Percentiles rank a stretch among this genome's conserved stretches.
These are phyloP conservation scores for Slavum lentiscoides DNA, from an alignment of 2,888 invertebrate genomes.

Conservation along the genomic window DNA sequence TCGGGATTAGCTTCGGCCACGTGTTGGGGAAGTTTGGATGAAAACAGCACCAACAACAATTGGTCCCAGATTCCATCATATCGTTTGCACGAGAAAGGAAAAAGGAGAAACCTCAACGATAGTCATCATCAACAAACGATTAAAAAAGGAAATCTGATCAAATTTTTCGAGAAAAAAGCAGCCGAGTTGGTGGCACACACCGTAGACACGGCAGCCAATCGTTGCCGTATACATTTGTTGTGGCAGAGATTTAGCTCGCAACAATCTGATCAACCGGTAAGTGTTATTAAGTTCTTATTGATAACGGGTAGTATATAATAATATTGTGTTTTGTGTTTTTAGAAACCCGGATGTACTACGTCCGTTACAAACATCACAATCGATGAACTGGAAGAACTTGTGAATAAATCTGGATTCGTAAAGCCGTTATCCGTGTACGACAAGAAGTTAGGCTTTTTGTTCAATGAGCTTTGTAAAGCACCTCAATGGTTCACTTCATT, in stretches of 20 bases:
- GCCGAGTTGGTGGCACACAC: constrained; percentile 33
- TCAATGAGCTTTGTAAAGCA: constrained; percentile 3
- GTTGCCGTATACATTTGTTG: constrained; percentile 30
- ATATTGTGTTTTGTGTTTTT: neutral
- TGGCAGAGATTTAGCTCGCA: constrained; percentile 14
- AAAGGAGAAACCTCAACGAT: neutral
- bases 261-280: neutral
- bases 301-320: too few species aligned
- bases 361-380: neutral
- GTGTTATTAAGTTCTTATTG: too few species aligned
- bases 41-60: neutral
- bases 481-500: constrained; percentile 34
- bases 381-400: constrained; percentile 15
- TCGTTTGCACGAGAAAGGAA: too few species aligned
- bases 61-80: neutral
- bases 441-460: neutral
- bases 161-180: constrained; percentile 35
- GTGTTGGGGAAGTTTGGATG: constrained; percentile 28
- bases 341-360: constrained; percentile 12
- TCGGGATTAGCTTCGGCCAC: neutral
- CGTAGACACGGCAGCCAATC: constrained; percentile 31
- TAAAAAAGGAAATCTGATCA: constrained; percentile 12
- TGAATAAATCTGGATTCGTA: constrained; percentile 19
- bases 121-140: constrained; percentile 9
- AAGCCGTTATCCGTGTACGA: constrained; percentile 24